Evolutionary conservation across 2,113 vertebrate species (phyloP), one percentile per base, ranked within the genome.

Genomic region (Murina feae): DNA sequence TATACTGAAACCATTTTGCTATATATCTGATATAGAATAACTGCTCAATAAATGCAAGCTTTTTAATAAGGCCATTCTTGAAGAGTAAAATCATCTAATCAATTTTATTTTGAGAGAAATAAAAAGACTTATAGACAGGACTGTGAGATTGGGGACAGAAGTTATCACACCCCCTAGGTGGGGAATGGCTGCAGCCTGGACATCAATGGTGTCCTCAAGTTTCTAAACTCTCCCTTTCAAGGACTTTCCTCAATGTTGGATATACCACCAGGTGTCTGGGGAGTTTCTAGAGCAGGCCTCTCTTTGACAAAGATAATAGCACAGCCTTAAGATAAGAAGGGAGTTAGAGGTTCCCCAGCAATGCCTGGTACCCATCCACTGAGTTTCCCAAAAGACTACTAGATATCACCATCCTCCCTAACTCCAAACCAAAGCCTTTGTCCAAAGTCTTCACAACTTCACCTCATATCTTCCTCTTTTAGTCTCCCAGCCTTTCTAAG

Each of bases 111-210:
- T 84, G 94, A 88, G 71, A 83, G 86, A 92, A 97, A 95, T 47
- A 93, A 14, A 84, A 88, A 91, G 63, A 76, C 47, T 87, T 92
- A 72, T 92, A 87, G 96, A 23, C 74, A 95, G 88, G 93, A 81
- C 86, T 93, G 81, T 89, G 71, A 95, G 96, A 88, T 80, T 95
- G n/a, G 86, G 92, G 94, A 85, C 95, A 97, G 92, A 97, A 95
- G 90, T 47, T 69, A 1, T 0, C 81, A 89, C n/a, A 72, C 79
- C 93, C 94, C 35, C 72, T 55, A 66, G 69, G 13, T 55, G 94
- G 25, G 82, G 53, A 95, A 95, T 96, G 96, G 95, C 95, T 96
- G 72, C 14, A 78, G 87, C 69, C 75, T 91, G 69, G 88, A 71
- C 69, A 53, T 58, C 30, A 60, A 35, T 30, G 21, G 13, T 16